Evolutionary conservation across 2,797 vertebrate genomes (phyloP).

Genomic region (Anolis apletophallus): DNA sequence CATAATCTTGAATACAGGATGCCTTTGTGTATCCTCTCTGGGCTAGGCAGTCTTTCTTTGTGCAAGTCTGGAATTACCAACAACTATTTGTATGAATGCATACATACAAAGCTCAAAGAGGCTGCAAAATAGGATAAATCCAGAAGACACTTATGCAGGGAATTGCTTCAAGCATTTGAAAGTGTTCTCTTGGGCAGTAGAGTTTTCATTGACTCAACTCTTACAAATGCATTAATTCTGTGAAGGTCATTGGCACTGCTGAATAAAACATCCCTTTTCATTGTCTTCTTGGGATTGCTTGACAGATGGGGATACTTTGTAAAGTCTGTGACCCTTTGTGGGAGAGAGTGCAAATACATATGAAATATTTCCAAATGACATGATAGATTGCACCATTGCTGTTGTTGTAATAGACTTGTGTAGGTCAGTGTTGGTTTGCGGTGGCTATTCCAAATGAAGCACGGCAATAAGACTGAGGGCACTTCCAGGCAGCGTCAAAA

Average conservation of each 20-base stretch:
- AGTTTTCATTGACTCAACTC: constrained; percentile 25
- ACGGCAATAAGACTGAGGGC: not conserved
- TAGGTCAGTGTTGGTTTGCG: not conserved
- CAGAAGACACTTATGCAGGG: not conserved
- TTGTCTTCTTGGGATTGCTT: constrained; percentile 31
- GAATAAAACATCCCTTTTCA: constrained; percentile 40
- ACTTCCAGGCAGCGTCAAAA: no score
- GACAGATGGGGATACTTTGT: constrained; percentile 31
- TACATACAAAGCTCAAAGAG: not conserved
- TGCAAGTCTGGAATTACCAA: not conserved
- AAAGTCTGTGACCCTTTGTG: constrained; percentile 27
- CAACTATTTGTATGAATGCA: not conserved
- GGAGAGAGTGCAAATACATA: constrained; percentile 21
- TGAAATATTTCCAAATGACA: constrained; percentile 6
- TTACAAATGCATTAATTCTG: constrained; percentile 34
- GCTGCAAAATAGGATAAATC: not conserved
- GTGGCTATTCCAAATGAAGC: not conserved
- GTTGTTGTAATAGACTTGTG: not conserved
- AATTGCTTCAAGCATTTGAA: constrained; percentile 17
- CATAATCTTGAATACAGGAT: not conserved
- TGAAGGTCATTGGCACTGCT: constrained; percentile 33
- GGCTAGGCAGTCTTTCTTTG: not conserved
- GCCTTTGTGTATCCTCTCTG: not conserved
- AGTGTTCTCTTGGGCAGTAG: constrained; percentile 10
- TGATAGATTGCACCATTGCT: not conserved